Base-by-base conservation (phyloP, 2,797 vertebrate genomes). In the Lateolabrax maculatus region DNA sequence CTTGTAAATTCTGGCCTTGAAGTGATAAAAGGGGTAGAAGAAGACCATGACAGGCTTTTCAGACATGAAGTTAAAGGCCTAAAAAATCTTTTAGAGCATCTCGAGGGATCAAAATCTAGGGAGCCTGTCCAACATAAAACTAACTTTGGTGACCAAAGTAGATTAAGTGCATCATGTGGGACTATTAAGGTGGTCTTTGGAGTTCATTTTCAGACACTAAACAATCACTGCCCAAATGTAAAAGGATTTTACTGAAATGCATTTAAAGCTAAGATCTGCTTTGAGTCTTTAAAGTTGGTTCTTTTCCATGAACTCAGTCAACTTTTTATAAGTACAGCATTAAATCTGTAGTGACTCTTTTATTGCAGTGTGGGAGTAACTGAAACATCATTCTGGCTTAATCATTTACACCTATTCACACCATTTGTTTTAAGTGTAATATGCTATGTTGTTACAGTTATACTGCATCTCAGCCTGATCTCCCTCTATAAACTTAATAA, bases 321-420 rank as follows among this genome's bases (percentile, higher is more conserved):
- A 86, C 88, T 49, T 63, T 80, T 81, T 80, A 72, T 29, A 57
- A 71, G 71, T 23, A 5, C n/a, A 29, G 10, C 25, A 52, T 83
- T 73, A 77, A 83, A 87, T 25, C 27, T 73, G 16, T 18, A 44
- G 23, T 39, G 76, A 87, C 85, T 70, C n/a, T 79, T 92, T 92
- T 89, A 90, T 70, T 79, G 71, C 68, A 37, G 27, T 72, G 76
- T 84, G 61, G 61, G 76, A 84, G 79, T 64, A 66, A 75, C 62
- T 41, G 18, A n/a, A 80, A 68, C 29, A 69, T 65, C 9, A 78
- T 58, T 51, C 62, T 0, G 4, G 83, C 19, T 90, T 80, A 87
- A 91, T 92, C 44, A 89, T 90, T 93, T 7, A 88, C 89, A 61
- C 11, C 53, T 66, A 69, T 70, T 77, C 69, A 80, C 74, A 75